Percentiles rank a stretch among this genome's conserved stretches.
phyloP scores from a whole-genome alignment of 1,140 invertebrate genomes.

The Hermatobates lingyangjiaoensis region DNA sequence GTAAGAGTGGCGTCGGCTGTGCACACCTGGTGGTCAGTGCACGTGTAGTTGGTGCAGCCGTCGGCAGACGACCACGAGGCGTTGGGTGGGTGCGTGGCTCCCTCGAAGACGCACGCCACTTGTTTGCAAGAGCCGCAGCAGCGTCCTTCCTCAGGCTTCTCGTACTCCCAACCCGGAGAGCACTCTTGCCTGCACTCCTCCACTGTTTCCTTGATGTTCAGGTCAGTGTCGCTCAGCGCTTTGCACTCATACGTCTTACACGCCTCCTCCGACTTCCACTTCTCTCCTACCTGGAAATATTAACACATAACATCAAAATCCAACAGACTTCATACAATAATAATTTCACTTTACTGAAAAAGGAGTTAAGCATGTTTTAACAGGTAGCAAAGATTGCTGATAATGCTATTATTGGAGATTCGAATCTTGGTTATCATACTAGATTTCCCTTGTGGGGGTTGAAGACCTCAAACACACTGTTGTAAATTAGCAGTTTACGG shows the following conservation, averaged over 20 bases:
- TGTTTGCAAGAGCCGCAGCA: constrained; percentile 56
- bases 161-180: constrained; percentile 34
- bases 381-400: no score
- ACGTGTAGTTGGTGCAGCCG: constrained; percentile 44
- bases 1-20: neutral
- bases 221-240: neutral
- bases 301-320: neutral
- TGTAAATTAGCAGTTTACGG: neutral
- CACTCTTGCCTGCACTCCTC: neutral
- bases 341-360: constrained; percentile 2
- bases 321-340: neutral
- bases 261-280: neutral
- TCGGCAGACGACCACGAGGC: constrained; percentile 33
- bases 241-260: neutral
- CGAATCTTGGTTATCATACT: neutral
- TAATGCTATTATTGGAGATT: no score
- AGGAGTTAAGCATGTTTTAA: no score
- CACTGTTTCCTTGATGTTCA: neutral
- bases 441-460: neutral
- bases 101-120: constrained; percentile 38
- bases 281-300: neutral
- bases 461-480: neutral
- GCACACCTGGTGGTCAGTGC: constrained; percentile 31
- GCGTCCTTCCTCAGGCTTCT: constrained; percentile 21
- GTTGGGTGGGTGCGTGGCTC: constrained; percentile 28